These are phyloP conservation scores for Malurus cyaneus DNA, from an alignment of 2,113 vertebrate genomes.

Conservation along the genomic window DNA sequence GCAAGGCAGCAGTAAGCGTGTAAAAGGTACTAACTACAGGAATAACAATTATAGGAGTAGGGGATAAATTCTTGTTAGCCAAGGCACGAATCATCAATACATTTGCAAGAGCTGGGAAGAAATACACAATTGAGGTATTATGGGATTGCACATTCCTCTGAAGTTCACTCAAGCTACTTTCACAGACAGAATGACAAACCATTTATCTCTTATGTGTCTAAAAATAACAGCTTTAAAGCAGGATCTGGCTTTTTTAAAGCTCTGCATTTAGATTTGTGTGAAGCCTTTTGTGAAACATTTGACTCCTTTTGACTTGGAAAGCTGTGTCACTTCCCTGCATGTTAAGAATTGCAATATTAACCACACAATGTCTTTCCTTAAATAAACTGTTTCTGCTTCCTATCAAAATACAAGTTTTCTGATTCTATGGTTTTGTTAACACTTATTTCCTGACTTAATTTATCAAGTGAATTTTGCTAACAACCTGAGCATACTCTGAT, in stretches of 20 bases:
- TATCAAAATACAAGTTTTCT: background rate
- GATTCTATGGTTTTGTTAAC: background rate
- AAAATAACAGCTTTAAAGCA: background rate
- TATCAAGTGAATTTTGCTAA: background rate
- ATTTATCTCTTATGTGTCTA: background rate
- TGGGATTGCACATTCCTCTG: background rate
- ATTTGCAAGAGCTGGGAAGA: background rate
- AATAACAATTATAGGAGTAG: background rate
- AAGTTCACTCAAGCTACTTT: background rate
- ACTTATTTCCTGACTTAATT: background rate
- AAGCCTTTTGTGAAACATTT: background rate
- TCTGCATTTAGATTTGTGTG: background rate
- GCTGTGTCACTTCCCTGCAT: background rate
- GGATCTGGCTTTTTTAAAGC: background rate
- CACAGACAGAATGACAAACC: background rate
- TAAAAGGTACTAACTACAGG: background rate
- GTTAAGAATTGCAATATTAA: background rate
- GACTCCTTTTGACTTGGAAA: background rate
- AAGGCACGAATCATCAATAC: background rate
- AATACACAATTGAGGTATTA: background rate
- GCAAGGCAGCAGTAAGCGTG: background rate
- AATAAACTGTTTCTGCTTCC: background rate
- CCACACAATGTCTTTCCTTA: background rate
- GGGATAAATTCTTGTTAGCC: background rate
- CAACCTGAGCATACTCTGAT: background rate